Evolutionary conservation across 2,797 vertebrate genomes (phyloP), one percentile per base, ranked within the genome.

Genomic region (Micropoecilia bifurca): DNA sequence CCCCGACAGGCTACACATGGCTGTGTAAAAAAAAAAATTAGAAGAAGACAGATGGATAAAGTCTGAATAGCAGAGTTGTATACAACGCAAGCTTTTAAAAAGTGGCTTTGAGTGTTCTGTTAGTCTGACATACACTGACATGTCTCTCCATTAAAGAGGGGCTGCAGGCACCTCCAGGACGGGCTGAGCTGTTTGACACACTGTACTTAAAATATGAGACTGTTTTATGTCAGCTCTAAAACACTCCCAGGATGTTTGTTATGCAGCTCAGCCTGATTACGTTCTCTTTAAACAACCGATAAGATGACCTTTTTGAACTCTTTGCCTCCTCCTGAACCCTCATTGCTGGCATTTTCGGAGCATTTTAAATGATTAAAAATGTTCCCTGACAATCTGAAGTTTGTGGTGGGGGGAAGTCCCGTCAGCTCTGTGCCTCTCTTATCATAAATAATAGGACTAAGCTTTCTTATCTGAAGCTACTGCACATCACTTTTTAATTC

Each of bases 351-450:
- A 59, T 39, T 80, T 81, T 69, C 36, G 30, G 14, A 76, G 55
- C 81, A 79, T 84, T 79, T 86, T 83, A 82, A 81, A 66, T 71
- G 78, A 90, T 90, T 88, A 88, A 81, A 77, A 87, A 82, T 63
- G 50, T 43, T 28, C 74, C 73, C 0, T n/a, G 57, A 80, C 53
- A 39, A 75, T 72, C 13, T 33, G 41, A 59, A 74, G 78, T 81
- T 79, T 46, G 39, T 0, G 20, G 39, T 0, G 20, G 73, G 73
- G 22, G 71, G 28, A 76, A 84, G 78, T 63, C 55, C 14, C 33
- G 20, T 33, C 14, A 22, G 25, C 69, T 13, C 48, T 45, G 73
- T 69, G 30, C 53, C 48, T 85, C 79, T 83, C 25, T 50, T 39
- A n/a, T 80, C 76, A 53, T 28, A 33, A 81, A 85, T 78, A 72